A percentile compares a stretch with the other conserved stretches of the same genome.
phyloP scores from a whole-genome alignment of 2,797 vertebrate species.

The Myotis pilosus region DNA sequence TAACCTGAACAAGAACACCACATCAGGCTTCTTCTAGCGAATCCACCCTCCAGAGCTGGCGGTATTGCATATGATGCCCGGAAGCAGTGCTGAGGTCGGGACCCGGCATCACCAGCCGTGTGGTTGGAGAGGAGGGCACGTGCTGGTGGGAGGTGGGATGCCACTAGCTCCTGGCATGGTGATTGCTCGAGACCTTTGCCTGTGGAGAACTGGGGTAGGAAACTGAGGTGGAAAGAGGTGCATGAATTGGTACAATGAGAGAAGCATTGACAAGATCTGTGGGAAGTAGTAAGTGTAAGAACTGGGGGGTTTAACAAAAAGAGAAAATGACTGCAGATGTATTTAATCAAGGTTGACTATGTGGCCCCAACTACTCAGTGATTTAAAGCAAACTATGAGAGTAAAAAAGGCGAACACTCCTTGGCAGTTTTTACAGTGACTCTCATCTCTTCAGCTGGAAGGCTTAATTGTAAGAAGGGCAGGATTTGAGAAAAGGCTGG shows the following conservation, averaged over 20 bases:
- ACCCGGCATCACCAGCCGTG: not conserved
- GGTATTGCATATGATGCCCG: no score
- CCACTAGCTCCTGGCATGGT: not conserved
- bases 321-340: not conserved
- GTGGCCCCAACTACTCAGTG: no score
- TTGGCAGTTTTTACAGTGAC: not conserved
- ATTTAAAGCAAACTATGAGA: not conserved
- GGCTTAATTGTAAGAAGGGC: not conserved
- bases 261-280: not conserved
- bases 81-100: not conserved
- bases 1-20: not conserved
- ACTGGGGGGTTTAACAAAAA: not conserved
- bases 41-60: not conserved
- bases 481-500: not conserved
- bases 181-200: not conserved
- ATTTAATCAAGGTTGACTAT: not conserved
- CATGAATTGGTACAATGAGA: not conserved
- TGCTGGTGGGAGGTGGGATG: no score
- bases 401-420: not conserved
- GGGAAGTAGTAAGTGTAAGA: not conserved
- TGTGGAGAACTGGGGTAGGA: not conserved
- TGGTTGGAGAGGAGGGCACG: not conserved
- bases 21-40: not conserved
- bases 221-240: not conserved
- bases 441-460: not conserved